A percentile compares a stretch with the other conserved stretches of the same genome.
Evolutionary conservation across 2,113 vertebrate genomes (phyloP).

Genomic region (Ellobius talpinus): DNA sequence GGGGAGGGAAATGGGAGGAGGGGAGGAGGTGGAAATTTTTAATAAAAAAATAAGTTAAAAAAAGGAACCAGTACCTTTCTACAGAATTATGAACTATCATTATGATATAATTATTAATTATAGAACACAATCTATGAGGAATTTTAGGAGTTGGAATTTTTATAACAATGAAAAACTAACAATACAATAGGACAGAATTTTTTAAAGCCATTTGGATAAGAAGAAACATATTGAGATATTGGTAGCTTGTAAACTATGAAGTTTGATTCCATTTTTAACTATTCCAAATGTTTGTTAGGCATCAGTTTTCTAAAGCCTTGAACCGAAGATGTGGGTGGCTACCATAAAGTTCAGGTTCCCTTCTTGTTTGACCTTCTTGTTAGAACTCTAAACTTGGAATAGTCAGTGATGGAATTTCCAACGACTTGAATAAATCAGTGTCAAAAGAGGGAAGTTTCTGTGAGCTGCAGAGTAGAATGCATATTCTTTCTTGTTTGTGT

Average conservation of each 20-base stretch:
- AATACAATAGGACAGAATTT: neutral
- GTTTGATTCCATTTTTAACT: constrained; percentile 17
- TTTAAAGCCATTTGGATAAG: neutral
- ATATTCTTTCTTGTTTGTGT: neutral
- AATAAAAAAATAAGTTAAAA: too few species aligned
- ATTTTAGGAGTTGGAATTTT: neutral
- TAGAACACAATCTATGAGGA: neutral
- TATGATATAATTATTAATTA: neutral
- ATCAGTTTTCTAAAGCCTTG: neutral
- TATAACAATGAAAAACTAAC: constrained; percentile 30
- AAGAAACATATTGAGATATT: neutral
- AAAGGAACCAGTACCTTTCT: too few species aligned
- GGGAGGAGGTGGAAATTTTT: too few species aligned
- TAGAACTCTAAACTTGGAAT: neutral
- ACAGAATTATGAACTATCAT: neutral
- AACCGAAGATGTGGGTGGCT: neutral
- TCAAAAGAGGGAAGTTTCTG: neutral
- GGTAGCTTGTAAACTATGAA: neutral
- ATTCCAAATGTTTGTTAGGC: neutral
- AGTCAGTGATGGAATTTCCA: neutral
- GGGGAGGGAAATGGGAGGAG: too few species aligned
- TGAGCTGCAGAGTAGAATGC: neutral
- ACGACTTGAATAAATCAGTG: neutral
- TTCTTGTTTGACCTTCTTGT: constrained; percentile 26
- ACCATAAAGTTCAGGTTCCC: neutral